These are phyloP conservation scores for Myodes glareolus DNA, from an alignment of 2,113 vertebrate species.

Conservation along the genomic window DNA sequence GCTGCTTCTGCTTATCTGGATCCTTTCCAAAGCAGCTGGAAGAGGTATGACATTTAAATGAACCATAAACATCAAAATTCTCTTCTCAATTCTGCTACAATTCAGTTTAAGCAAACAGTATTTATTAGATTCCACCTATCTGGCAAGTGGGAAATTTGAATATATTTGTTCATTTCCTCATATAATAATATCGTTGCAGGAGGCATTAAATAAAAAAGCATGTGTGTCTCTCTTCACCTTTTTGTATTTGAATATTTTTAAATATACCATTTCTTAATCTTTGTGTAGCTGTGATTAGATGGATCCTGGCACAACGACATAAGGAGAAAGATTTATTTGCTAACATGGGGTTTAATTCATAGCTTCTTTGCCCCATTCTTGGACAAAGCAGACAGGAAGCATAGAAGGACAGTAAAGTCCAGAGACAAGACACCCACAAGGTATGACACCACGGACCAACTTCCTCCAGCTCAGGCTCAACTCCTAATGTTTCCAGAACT, in stretches of 20 bases:
- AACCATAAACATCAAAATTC: background rate
- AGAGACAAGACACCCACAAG: background rate
- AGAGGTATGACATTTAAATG: background rate
- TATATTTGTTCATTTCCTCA: conserved; percentile 28
- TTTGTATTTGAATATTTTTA: conserved; percentile 22
- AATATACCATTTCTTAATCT: background rate
- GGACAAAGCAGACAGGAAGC: background rate
- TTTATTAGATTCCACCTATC: conserved; percentile 10
- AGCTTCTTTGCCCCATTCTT: background rate
- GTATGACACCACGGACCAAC: background rate
- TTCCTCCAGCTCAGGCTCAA: background rate
- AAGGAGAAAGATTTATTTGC: background rate
- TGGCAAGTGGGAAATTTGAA: conserved; percentile 23
- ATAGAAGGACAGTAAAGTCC: background rate
- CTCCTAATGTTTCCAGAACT: background rate
- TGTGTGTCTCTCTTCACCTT: background rate
- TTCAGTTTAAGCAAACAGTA: conserved; percentile 35
- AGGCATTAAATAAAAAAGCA: background rate
- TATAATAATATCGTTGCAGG: background rate
- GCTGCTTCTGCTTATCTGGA: conserved; percentile 9
- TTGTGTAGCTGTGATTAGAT: background rate
- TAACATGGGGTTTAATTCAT: background rate
- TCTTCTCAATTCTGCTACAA: conserved; percentile 26
- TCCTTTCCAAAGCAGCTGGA: conserved; percentile 1
- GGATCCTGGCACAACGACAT: background rate